phyloP scores from a whole-genome alignment of 2,888 invertebrate species.

The Linyphia triangularis region DNA sequence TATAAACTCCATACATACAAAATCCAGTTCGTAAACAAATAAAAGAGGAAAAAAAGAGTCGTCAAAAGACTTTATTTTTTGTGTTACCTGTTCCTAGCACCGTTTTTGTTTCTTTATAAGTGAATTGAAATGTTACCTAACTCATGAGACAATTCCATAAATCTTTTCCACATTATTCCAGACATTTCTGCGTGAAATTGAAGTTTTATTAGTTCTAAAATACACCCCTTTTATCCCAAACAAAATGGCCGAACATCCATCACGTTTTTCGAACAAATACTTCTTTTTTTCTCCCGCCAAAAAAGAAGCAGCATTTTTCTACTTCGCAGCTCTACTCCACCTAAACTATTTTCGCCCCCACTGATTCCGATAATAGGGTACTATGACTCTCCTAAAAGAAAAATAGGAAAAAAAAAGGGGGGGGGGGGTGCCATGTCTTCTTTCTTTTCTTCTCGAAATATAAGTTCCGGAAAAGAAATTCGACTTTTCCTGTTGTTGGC shows the following conservation, averaged over 20 bases:
- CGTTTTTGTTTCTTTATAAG: too few species aligned
- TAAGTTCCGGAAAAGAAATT: slow-evolving; percentile 32
- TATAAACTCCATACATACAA: too few species aligned
- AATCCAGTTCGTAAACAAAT: too few species aligned
- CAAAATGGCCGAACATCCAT: neutral
- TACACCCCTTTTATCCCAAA: neutral
- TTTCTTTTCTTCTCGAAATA: slow-evolving; percentile 12
- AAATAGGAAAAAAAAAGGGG: slow-evolving; percentile 33
- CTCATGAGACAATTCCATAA: too few species aligned
- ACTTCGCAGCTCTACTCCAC: slow-evolving; percentile 39
- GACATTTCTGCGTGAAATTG: neutral
- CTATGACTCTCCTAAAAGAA: slow-evolving; percentile 46
- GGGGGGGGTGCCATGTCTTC: neutral
- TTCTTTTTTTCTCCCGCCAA: neutral
- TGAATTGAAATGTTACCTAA: too few species aligned
- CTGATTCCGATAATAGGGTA: slow-evolving; percentile 65
- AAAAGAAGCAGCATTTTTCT: slow-evolving; percentile 50
- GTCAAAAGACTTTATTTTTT: too few species aligned
- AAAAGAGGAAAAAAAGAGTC: too few species aligned
- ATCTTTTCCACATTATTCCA: neutral
- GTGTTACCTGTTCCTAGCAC: too few species aligned
- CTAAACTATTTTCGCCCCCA: slow-evolving; percentile 63
- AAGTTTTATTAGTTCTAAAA: slow-evolving; percentile 18
- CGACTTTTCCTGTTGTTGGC: neutral
- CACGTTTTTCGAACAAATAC: slow-evolving; percentile 26